phyloP scores from a whole-genome alignment of 2,797 vertebrate genomes.

The Poeciliopsis turneri region DNA sequence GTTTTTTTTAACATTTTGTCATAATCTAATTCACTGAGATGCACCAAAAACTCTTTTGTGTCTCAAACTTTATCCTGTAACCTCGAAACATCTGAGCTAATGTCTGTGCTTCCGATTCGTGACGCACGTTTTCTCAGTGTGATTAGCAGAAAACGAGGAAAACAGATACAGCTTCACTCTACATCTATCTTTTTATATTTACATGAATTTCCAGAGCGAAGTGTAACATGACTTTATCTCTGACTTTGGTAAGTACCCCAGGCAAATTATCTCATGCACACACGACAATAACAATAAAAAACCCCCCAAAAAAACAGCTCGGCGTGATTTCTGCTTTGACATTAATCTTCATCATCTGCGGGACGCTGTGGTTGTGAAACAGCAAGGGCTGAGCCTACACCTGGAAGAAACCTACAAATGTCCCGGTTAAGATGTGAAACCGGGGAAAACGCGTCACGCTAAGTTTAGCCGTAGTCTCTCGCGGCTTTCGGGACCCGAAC shows the following conservation, averaged over 20 bases:
- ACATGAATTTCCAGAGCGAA: constrained; percentile 69
- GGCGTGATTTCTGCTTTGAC: constrained; percentile 49
- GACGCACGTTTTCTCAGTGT: constrained; percentile 34
- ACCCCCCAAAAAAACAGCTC: constrained; percentile 55
- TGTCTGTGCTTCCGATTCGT: constrained; percentile 36
- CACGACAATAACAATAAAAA: constrained; percentile 65
- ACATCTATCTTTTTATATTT: constrained; percentile 64
- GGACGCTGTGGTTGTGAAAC: constrained; percentile 61
- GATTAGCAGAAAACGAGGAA: constrained; percentile 32
- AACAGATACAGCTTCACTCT: constrained; percentile 68
- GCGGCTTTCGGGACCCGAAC: constrained; percentile 84
- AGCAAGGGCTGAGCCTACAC: constrained; percentile 75
- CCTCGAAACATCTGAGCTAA: constrained; percentile 49
- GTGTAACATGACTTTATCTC: constrained; percentile 68
- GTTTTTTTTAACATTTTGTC: background rate
- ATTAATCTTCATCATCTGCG: constrained; percentile 49
- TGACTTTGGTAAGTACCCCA: constrained; percentile 82
- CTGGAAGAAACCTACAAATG: constrained; percentile 79
- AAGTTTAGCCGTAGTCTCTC: constrained; percentile 77
- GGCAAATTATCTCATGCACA: constrained; percentile 79
- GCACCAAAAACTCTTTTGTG: constrained; percentile 41
- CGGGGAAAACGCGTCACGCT: constrained; percentile 68
- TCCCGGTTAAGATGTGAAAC: constrained; percentile 68
- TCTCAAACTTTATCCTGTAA: constrained; percentile 55
- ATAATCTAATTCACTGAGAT: background rate